Base-by-base conservation (phyloP, 1,140 invertebrate species). In the Neuroterus valhalla region DNA sequence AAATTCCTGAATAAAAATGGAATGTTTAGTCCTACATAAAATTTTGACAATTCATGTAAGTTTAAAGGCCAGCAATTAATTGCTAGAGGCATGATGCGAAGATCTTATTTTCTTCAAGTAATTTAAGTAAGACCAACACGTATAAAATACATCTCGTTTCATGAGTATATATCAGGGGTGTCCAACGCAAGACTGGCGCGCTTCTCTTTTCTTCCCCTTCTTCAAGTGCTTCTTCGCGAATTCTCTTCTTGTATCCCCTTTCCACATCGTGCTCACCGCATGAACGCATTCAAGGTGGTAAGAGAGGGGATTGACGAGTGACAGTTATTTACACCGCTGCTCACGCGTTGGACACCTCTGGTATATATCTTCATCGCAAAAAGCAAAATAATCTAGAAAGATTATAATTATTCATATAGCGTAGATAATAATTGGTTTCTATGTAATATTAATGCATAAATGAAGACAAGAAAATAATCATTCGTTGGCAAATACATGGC, bases 401-500 rank as follows among this genome's bases (percentile, higher is more conserved):
- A 86, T 88, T 86, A 88, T 86, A 73, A 78, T 86, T 84, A 85
- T 84, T 81, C 76, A 66, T 82, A 82, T 87, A 83, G 76, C 78
- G 74, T 88, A 85, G 88, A 87, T 88, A 82, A 86, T 87, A 84
- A 81, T 81, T 84, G 80, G 76, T 85, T 76, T 85, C 86, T 87
- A 87, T 88, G 86, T 86, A 87, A 88, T 87, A 87, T 83, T 86
- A 80, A 85, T 86, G 21, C 14, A 87, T 87, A 87, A 88, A 86
- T 89, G 84, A 78, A 85, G 82, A 87, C 77, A 85, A 86, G n/a
- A 85, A 81, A 81, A 80, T 78, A 76, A 79, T 78, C 85, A 78
- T 89, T 89, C 86, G 88, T 89, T 90, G 88, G 87, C 87, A 89
- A 89, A 90, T 89, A 89, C 86, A 89, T 89, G 89, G 89, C 88